These are phyloP conservation scores for Limnephilus lunatus DNA, from an alignment of 2,888 invertebrate genomes.

Conservation along the genomic window DNA sequence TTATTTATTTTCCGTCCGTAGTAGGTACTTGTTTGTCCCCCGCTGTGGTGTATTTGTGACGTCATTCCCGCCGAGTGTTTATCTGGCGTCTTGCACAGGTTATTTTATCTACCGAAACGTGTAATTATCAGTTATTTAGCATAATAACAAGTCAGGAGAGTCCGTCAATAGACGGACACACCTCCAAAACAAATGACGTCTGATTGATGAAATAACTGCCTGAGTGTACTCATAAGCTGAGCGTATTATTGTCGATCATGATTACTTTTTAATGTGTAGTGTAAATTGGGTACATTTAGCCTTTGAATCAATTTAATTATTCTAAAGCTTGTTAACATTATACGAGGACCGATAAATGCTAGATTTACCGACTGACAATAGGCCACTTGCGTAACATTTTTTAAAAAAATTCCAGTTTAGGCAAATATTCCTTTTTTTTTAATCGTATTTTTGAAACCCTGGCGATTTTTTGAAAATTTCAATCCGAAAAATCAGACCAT, in stretches of 20 bases:
- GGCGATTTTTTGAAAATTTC: no score
- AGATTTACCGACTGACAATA: background rate
- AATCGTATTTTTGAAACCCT: no score
- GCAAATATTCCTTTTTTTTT: no score
- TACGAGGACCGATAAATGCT: no score
- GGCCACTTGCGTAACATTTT: no score
- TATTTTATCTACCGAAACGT: background rate
- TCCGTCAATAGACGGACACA: constrained; percentile 28
- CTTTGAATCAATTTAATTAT: background rate
- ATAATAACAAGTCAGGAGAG: background rate
- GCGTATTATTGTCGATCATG: background rate
- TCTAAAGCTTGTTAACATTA: background rate
- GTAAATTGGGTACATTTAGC: background rate
- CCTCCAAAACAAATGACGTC: constrained; percentile 24
- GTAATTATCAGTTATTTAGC: constrained; percentile 9
- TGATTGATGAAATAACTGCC: background rate
- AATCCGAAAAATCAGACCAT: no score
- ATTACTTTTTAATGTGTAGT: background rate
- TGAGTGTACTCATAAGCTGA: background rate
- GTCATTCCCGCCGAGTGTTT: constrained; percentile 4
- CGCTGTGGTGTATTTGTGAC: background rate
- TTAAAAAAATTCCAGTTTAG: no score
- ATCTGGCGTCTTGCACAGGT: constrained; percentile 16
- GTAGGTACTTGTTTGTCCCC: background rate
- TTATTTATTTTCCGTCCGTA: background rate